These are phyloP conservation scores for Galeopsomyia nigrocyanea DNA, from an alignment of 2,888 invertebrate species.

Conservation along the genomic window DNA sequence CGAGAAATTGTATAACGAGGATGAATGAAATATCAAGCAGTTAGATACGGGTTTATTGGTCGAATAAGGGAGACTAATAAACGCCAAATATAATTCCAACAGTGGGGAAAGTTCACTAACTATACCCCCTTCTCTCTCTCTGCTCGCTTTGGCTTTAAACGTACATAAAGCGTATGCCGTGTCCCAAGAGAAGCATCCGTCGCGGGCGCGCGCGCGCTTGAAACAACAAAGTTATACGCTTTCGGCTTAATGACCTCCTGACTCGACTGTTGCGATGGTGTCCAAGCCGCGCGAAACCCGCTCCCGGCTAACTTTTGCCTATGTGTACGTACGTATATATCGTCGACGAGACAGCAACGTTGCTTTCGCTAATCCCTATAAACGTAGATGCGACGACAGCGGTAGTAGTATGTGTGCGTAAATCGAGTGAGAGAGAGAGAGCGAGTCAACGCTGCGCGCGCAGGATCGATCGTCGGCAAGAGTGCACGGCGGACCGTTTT, in stretches of 20 bases:
- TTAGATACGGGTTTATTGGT: too few species aligned
- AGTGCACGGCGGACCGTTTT: slow-evolving; percentile 3
- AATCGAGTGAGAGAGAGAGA: neutral
- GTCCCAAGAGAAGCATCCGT: slow-evolving; percentile 3
- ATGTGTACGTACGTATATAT: neutral
- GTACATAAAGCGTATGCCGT: too few species aligned
- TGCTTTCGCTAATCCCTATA: slow-evolving; percentile 6
- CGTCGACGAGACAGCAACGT: neutral
- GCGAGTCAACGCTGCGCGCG: slow-evolving; percentile 9
- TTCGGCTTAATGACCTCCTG: slow-evolving; percentile 45
- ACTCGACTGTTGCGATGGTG: slow-evolving; percentile 14
- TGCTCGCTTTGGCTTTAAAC: too few species aligned
- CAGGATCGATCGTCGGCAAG: slow-evolving; percentile 30
- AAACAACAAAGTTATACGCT: slow-evolving; percentile 12
- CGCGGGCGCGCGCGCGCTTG: slow-evolving; percentile 16
- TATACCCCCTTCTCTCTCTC: too few species aligned
- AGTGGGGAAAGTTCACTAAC: too few species aligned
- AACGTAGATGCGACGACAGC: too few species aligned
- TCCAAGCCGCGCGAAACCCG: neutral
- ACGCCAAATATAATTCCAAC: too few species aligned
- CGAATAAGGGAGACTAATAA: too few species aligned
- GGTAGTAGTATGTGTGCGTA: too few species aligned
- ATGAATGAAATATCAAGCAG: too few species aligned
- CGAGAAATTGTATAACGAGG: too few species aligned
- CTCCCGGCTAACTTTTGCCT: neutral